Evolutionary conservation across 2,797 vertebrate species (phyloP), one percentile per base, ranked within the genome.

Genomic region (Clarias platycephalus): DNA sequence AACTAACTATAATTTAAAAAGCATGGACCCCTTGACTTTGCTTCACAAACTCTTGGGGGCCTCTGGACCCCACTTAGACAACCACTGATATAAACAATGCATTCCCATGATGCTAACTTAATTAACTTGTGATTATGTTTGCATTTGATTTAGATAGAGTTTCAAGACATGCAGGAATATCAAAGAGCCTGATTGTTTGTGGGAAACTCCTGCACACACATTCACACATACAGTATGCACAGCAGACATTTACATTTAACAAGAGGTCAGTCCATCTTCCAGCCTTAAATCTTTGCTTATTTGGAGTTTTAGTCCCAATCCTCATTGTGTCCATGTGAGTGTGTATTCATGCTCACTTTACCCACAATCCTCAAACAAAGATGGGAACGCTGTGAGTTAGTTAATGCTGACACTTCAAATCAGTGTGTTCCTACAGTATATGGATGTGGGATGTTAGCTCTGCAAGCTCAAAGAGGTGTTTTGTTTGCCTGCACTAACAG

Each of bases 401-500:
- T n/a, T 68, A 75, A 64, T 85, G 40, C 49, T 57, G n/a, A 34
- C 18, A 2, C 18, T 71, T 55, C 26, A 22, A 53, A 26, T n/a
- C 26, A 62, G 20, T 63, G 64, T 71, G 80, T 81, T 55, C 62
- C 53, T 78, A n/a, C n/a, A n/a, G n/a, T n/a, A 63, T 55, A 22
- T 70, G 37, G 55, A 63, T 63, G 53, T 64, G 16, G 22, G 22
- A 81, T 68, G 71, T 77, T 81, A 76, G 26, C 12, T 81, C 79
- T 60, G 34, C 55, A 77, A 16, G 0, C 24, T 77, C 63, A 82
- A 76, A 82, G 63, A 68, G 37, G 31, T 75, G n/a, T 76, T 85
- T 22, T 82, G 63, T 82, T 82, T 82, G 55, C 55, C 20, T 55
- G 44, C 37, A 70, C 31, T 82, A 77, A 81, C 79, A 77, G 80